Conservation (phyloP, 2,113 vertebrate genomes). For the Solenodon paradoxus region DNA sequence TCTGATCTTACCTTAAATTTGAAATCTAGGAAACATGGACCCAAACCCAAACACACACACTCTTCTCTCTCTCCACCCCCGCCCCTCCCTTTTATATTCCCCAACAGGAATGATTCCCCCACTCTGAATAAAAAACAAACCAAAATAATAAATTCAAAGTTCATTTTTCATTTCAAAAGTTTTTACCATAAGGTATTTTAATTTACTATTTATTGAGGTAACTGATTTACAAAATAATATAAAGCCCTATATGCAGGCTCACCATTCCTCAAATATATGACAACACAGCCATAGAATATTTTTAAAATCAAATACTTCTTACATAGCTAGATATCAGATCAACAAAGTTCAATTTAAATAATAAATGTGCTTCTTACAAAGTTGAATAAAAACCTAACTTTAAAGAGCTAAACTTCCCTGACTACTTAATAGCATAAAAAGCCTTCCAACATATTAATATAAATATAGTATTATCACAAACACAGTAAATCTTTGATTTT, state of each 20-base stretch:
- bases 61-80: too few species aligned
- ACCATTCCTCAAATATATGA: too few species aligned
- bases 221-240: too few species aligned
- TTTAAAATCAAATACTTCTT: conserved; percentile 15
- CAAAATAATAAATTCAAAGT: conserved; percentile 15
- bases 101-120: too few species aligned
- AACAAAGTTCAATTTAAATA: conserved; percentile 18
- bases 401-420: not conserved
- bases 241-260: too few species aligned
- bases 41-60: not conserved
- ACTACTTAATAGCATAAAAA: not conserved
- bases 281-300: too few species aligned
- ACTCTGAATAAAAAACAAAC: conserved; percentile 43
- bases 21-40: not conserved
- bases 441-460: not conserved
- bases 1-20: conserved; percentile 6
- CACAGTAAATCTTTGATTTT: conserved; percentile 20
- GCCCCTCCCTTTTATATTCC: too few species aligned
- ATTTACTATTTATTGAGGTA: too few species aligned
- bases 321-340: not conserved
- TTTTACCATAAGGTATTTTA: too few species aligned
- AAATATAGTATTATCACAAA: conserved; percentile 35
- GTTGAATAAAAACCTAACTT: conserved; percentile 13
- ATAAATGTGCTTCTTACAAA: conserved; percentile 6
- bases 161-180: conserved; percentile 29